Evolutionary conservation across 2,888 invertebrate species (phyloP), one percentile per base, ranked within the genome.

Genomic region (Synanthedon tipuliformis): DNA sequence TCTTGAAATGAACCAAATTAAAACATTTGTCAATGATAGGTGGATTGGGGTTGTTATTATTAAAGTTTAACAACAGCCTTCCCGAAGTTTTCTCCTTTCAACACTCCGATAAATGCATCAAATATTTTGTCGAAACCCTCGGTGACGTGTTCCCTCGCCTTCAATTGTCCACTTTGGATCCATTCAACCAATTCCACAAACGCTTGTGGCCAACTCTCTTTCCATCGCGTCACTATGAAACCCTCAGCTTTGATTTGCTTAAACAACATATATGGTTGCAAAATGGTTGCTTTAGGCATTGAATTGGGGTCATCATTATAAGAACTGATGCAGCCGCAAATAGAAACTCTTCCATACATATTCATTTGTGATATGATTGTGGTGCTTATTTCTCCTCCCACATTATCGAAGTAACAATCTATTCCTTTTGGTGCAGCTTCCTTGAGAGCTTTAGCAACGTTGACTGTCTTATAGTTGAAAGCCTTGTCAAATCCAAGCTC

Each of bases 381-480:
- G 51, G 87, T 88, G 52, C 91, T 90, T 18, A 92, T 82, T 56
- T 90, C 89, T 3, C 92, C 92, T 13, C 92, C 92, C 8, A 92
- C 94, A 71, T 93, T 94, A 68, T 94, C 94, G 68, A 93, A 94
- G 67, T 91, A 94, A 65, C 92, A 92, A 65, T 94, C 93, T 0
- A 94, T 80, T 8, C 93, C 93, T 18, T 92, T 77, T 0, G 93
- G 92, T 2, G 92, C 92, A 48, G 85, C 88, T 71, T 90, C 81
- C 55, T 88, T 88, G 12, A 94, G 73, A 13, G 88, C 89, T 49
- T 81, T 66, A 0, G 71, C 65, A 13, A 91, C 61, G 62, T 91
- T 73, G 3, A 75, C 87, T 1, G 88, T 91, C 71, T 93, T 94
- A 73, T 94, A 94, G 78, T 94, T 94, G 59, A 92, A 89, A 3